Evolutionary conservation across 2,888 invertebrate species (phyloP).

Genomic region (Eueremaeus valkanovi): DNA sequence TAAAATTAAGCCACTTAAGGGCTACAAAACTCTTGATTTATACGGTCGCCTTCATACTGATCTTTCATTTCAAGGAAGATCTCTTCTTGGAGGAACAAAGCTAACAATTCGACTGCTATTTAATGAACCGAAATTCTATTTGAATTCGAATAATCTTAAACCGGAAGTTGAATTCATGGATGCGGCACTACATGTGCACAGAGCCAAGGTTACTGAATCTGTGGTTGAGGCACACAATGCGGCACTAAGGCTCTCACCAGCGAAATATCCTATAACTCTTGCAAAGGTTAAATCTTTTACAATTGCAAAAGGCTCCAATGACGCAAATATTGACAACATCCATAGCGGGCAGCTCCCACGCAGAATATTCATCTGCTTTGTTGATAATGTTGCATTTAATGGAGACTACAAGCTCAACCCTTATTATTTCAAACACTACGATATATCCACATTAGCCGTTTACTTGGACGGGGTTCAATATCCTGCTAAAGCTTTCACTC

Average conservation of each 20-base stretch:
- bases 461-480: background rate
- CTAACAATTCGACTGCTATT: background rate
- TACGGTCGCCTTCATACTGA: background rate
- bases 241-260: background rate
- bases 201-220: background rate
- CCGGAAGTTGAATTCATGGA: background rate
- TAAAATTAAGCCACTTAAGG: background rate
- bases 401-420: background rate
- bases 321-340: background rate
- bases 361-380: background rate
- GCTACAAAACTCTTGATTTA: background rate
- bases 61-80: background rate
- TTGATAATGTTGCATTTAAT: background rate
- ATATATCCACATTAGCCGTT: background rate
- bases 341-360: background rate
- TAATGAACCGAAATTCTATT: constrained; percentile 1
- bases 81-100: background rate
- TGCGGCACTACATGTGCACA: background rate
- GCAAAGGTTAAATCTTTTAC: background rate
- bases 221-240: background rate
- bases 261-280: background rate
- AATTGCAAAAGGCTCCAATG: background rate
- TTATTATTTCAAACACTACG: background rate
- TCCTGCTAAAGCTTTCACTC: background rate
- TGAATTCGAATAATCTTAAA: background rate